A percentile compares a stretch with the other conserved stretches of the same genome.
Conservation (phyloP, 2,113 vertebrate species). For the Protobothrops mucrosquamatus region DNA sequence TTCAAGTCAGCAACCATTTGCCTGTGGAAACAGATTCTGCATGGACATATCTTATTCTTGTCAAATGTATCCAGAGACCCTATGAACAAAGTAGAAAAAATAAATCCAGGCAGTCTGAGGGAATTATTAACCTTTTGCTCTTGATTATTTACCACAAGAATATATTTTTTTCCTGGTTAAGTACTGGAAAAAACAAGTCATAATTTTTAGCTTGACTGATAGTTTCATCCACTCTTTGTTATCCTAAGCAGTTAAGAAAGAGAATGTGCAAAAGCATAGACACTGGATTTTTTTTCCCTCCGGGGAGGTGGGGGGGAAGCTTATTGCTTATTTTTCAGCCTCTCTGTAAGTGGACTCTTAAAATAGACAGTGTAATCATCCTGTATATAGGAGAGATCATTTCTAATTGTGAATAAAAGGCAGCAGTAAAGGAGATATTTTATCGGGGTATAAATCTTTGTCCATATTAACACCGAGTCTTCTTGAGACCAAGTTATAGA, state of each 20-base stretch:
- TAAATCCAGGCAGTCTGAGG: not conserved
- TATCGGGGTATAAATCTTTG: not conserved
- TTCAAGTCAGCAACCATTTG: conserved; percentile 46
- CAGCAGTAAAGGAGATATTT: not conserved
- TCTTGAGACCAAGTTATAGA: not conserved
- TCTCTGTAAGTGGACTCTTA: not conserved
- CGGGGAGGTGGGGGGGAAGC: too few species aligned
- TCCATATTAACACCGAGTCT: not conserved
- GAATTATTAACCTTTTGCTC: conserved; percentile 33
- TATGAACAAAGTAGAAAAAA: not conserved
- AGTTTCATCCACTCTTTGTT: not conserved
- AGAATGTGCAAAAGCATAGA: not conserved
- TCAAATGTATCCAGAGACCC: conserved; percentile 17
- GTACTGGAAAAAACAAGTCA: not conserved
- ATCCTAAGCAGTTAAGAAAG: rapidly evolving
- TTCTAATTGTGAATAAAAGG: not conserved
- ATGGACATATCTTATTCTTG: not conserved
- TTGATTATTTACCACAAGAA: conserved; percentile 37
- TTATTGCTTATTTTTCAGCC: not conserved
- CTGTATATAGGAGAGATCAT: rapidly evolving
- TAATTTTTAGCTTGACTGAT: not conserved
- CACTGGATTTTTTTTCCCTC: not conserved
- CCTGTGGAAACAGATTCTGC: conserved; percentile 9
- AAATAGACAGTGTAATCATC: rapidly evolving
- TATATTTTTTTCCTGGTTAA: not conserved